A percentile compares a stretch with the other conserved stretches of the same genome.
phyloP scores from a whole-genome alignment of 2,797 vertebrate species.

The Alauda arvensis region DNA sequence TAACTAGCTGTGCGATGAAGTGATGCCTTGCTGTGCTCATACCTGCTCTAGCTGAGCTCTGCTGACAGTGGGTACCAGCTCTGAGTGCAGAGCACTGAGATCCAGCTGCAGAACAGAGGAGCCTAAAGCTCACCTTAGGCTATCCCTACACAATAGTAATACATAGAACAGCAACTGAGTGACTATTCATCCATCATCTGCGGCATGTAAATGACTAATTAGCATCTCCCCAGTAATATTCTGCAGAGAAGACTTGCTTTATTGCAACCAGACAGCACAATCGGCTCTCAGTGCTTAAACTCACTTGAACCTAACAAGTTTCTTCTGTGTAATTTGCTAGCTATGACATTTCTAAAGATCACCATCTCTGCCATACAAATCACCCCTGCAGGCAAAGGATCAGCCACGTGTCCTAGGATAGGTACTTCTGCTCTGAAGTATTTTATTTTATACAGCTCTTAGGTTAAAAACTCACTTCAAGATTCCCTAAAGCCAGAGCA shows the following conservation, averaged over 20 bases:
- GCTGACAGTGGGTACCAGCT: neutral
- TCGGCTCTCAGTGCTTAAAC: neutral
- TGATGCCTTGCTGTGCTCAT: neutral
- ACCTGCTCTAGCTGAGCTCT: neutral
- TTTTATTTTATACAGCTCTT: neutral
- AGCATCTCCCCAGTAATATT: neutral
- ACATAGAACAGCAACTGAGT: neutral
- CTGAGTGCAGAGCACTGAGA: neutral
- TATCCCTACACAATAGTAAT: neutral
- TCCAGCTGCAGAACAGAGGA: neutral
- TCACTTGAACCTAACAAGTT: neutral
- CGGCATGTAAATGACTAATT: fast-evolving
- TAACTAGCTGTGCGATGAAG: neutral
- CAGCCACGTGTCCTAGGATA: neutral
- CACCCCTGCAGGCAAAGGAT: neutral
- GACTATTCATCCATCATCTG: neutral
- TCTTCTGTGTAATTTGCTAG: neutral
- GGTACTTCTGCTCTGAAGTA: neutral
- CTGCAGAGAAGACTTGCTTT: neutral
- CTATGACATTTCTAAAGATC: neutral
- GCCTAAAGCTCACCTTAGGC: neutral
- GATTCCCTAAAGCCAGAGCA: neutral
- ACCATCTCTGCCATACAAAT: neutral
- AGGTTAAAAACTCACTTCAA: neutral
- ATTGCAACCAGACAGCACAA: neutral